phyloP scores from a whole-genome alignment of 2,888 invertebrate species.

The Gortyna flavago region DNA sequence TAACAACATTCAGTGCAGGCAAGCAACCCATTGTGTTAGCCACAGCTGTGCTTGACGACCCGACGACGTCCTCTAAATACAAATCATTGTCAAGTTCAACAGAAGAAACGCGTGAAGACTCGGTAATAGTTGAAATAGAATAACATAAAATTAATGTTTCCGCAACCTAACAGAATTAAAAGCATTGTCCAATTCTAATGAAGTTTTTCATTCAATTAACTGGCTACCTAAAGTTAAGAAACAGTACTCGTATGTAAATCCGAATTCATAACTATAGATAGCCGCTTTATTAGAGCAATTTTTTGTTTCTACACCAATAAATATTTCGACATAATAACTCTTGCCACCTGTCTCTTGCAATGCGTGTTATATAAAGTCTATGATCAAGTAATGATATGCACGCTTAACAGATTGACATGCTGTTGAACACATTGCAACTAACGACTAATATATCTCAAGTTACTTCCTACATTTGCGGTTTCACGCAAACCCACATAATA shows the following conservation, averaged over 20 bases:
- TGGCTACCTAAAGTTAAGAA: constrained; percentile 13
- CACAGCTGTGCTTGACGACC: constrained; percentile 77
- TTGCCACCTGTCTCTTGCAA: constrained; percentile 33
- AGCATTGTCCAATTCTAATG: constrained; percentile 5
- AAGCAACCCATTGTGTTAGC: constrained; percentile 77
- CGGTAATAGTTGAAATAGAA: constrained; percentile 54
- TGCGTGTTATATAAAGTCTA: constrained; percentile 38
- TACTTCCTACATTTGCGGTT: constrained; percentile 79
- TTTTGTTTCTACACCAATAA: constrained; percentile 12
- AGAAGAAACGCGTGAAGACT: constrained; percentile 76
- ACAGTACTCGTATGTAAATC: background rate
- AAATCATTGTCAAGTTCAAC: constrained; percentile 85
- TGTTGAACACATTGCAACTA: constrained; percentile 62
- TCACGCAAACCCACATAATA: constrained; percentile 65
- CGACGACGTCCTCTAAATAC: constrained; percentile 78
- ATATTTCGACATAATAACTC: constrained; percentile 25
- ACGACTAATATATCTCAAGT: constrained; percentile 71
- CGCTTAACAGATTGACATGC: constrained; percentile 46
- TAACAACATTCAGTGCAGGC: constrained; percentile 74
- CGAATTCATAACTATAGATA: background rate
- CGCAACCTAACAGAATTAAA: constrained; percentile 29
- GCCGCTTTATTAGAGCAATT: constrained; percentile 5
- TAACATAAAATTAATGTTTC: constrained; percentile 25
- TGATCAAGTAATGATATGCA: constrained; percentile 20
- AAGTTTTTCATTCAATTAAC: background rate